These are phyloP conservation scores for Podarcis lilfordi DNA, from an alignment of 2,797 vertebrate species.

Conservation along the genomic window DNA sequence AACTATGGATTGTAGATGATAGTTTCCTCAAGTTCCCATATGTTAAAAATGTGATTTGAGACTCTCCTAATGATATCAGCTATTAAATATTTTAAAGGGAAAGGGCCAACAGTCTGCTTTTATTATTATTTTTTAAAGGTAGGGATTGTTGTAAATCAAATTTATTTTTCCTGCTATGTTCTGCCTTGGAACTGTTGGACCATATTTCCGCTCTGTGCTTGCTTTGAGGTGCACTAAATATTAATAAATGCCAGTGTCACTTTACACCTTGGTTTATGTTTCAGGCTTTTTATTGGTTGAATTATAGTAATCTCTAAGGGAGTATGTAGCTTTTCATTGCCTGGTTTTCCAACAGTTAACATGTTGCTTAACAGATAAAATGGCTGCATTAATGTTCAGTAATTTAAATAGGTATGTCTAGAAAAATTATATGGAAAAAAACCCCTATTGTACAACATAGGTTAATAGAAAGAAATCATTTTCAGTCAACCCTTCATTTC, in stretches of 20 bases:
- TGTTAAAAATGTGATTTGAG: slow-evolving; percentile 38
- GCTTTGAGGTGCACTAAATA: slow-evolving; percentile 7
- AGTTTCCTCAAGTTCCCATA: background rate
- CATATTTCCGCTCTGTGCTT: fast-evolving
- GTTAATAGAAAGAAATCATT: slow-evolving; percentile 20
- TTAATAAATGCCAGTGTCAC: background rate
- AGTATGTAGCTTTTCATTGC: background rate
- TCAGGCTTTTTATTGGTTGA: slow-evolving; percentile 8
- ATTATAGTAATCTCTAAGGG: slow-evolving; percentile 21
- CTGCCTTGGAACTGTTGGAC: background rate
- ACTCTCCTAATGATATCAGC: slow-evolving; percentile 4
- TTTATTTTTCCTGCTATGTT: slow-evolving; percentile 28
- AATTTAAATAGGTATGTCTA: background rate
- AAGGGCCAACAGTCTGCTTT: slow-evolving; percentile 11
- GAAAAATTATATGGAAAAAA: background rate
- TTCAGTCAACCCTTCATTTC: slow-evolving; percentile 4
- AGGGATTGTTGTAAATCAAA: background rate
- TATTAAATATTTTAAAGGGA: slow-evolving; percentile 32
- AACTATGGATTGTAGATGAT: slow-evolving; percentile 16
- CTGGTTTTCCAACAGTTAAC: slow-evolving; percentile 31
- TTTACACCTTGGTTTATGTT: slow-evolving; percentile 33
- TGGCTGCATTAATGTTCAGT: background rate
- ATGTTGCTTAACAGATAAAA: slow-evolving; percentile 26
- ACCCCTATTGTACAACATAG: background rate
- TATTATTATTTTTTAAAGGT: slow-evolving; percentile 6